These are phyloP conservation scores for Phallusia fumigata DNA, from an alignment of 23 tunicate species.

Conservation along the genomic window DNA sequence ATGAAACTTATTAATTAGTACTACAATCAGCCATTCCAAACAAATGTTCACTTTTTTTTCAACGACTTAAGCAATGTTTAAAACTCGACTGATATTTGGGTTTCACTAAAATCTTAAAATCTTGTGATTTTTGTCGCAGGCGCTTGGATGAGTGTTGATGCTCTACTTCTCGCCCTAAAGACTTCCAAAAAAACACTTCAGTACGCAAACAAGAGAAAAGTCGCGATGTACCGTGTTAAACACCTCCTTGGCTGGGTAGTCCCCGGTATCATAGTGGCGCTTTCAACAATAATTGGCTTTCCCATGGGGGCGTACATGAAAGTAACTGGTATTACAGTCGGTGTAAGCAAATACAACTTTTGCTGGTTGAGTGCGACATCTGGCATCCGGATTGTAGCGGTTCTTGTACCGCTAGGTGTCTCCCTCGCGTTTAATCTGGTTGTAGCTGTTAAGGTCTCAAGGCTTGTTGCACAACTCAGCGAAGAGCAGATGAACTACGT, in stretches of 20 bases:
- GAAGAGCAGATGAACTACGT: background rate
- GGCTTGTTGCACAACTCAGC: background rate
- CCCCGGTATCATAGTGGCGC: background rate
- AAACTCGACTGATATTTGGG: no score
- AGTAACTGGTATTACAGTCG: background rate
- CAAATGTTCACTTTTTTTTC: no score
- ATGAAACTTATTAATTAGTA: no score
- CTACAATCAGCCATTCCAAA: no score
- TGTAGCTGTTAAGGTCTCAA: background rate
- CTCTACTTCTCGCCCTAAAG: background rate
- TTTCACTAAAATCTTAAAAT: no score
- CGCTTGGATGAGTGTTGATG: background rate
- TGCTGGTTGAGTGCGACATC: constrained; percentile 5
- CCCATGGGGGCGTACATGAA: background rate
- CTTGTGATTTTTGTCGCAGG: no score
- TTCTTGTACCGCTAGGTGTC: background rate
- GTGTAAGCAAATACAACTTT: background rate
- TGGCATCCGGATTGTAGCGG: background rate
- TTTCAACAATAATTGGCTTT: background rate
- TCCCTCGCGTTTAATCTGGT: background rate
- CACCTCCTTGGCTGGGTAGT: background rate
- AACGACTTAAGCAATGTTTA: no score
- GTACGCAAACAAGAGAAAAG: background rate
- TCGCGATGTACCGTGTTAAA: background rate
- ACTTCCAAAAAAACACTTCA: background rate